Base-by-base conservation (phyloP, 2,888 invertebrate genomes). In the Lithophane ornitopus region DNA sequence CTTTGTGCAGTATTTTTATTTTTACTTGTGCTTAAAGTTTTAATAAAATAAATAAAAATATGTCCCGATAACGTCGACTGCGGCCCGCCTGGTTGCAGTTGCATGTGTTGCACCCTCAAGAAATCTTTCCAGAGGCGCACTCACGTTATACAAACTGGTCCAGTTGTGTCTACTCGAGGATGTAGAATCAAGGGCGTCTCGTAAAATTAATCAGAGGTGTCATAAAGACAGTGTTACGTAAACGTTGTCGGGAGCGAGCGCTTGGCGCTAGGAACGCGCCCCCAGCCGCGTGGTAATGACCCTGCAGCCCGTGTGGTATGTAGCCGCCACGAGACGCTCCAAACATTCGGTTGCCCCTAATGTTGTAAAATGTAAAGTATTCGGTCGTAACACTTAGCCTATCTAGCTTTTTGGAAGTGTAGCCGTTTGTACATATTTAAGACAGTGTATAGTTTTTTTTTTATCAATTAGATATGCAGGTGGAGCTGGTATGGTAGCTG, bases 261-360 rank as follows among this genome's bases (percentile, higher is more conserved):
- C 83, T 86, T 84, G 87, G 80, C 89, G 87, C 85, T 90, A 87
- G 87, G 87, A 89, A 83, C 90, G 91, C 90, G 89, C 90, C 90
- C 92, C 90, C 90, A 89, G 88, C 85, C 89, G 90, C 88, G 92
- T 90, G 92, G 92, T 93, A 93, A 93, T 93, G 93, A 92, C 92
- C 93, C 91, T 90, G 89, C 89, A 75, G 59, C 86, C 89, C 72
- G 74, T 89, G 85, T 81, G 90, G 91, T 92, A 91, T 86, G 92
- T 90, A 90, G 82, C 88, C 73, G 87, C 70, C 75, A 76, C 76
- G 70, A 73, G 70, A 73, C 69, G 54, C 67, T 61, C 46, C 28
- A 70, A 85, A 85, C 66, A 70, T 78, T 85, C 68, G 8, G 41
- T 46, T 59, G 70, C 61, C 44, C 49, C 16, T 67, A 59, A 76